Base-by-base conservation (phyloP, 2,113 vertebrate species). In the Tachycineta bicolor region DNA sequence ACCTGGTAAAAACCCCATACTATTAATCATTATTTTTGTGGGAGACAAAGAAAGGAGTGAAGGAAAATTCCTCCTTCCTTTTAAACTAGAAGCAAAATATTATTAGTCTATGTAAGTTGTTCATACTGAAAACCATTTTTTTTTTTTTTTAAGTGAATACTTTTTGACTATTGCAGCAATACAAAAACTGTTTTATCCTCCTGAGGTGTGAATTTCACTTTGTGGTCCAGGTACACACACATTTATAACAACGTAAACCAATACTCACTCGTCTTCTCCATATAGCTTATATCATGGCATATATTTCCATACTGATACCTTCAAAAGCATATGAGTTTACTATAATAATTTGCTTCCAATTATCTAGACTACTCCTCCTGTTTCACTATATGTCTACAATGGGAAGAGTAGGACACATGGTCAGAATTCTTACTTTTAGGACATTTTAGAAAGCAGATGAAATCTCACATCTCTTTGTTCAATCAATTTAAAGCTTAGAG, bases 1-100 rank as follows among this genome's bases (percentile, higher is more conserved):
- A 3, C 10, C 5, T n/a, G 3, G 5, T 55, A 63, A 53, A 69
- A 81, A 5, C 0, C 4, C 12, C 14, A 43, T 1, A 60, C 14
- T 82, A 59, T 43, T 4, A 62, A 75, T 53, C 28, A 29, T 18
- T 64, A 34, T 41, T 9, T 47, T 71, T 59, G n/a, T 46, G 19
- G 12, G 22, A 84, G 23, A 25, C 4, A 82, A 85, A 74, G 28
- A 80, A 88, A 74, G 2, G 1, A 83, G 5, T 19, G 17, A 53
- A 62, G 14, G 31, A 76, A 59, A 63, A 77, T 23, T 58, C 6
- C 47, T 46, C 21, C 56, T 77, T 59, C 11, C 1, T 77, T 73
- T 55, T 89, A 73, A 56, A 74, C n/a, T 60, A 53, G 13, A 89
- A 92, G 7, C 1, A 26, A 78, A 75, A 2, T 44, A 21, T 73